Base-by-base conservation (phyloP, 1,140 invertebrate species). In the Sinonovacula constricta region DNA sequence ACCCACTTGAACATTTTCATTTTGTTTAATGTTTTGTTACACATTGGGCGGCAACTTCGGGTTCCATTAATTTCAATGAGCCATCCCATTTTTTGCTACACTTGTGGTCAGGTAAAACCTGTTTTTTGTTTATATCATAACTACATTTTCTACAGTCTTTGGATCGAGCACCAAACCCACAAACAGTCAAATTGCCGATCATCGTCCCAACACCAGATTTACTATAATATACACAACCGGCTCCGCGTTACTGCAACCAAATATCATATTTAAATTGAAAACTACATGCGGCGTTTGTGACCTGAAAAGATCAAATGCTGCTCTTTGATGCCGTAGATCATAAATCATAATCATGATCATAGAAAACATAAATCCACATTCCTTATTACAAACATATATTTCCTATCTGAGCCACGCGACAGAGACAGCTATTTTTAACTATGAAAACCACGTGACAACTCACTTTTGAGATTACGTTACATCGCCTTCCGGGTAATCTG, bases 1-100 rank as follows among this genome's bases (percentile, higher is more conserved):
- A n/a, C n/a, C n/a, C n/a, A n/a, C n/a, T n/a, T n/a, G n/a, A n/a
- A n/a, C n/a, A n/a, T n/a, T n/a, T n/a, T n/a, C n/a, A n/a, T n/a
- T n/a, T n/a, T n/a, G n/a, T 26, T 33, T 74, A 34, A 57, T 59
- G 66, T 3, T 45, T 33, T n/a, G 36, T 36, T 0, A 67, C 36
- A 36, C 57, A n/a, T 22, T 67, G n/a, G 4, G 18, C 65, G 30
- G 54, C 74, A 51, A 76, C 53, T 30, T 63, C 74, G 24, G 51
- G 34, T 59, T 66, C 53, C 62, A 76, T 76, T 15, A 53, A 24
- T 57, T 76, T 76, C 45, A 54, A 56, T 10, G 30, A 28, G n/a
- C 74, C 74, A 12, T 18, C 15, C 74, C 54, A 76, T 30, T 68
- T 76, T 76, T 67, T 68, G 3, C 31, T 10, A 31, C 72, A 66